Conservation (phyloP, 2,113 vertebrate species). For the Pluvianellus socialis region DNA sequence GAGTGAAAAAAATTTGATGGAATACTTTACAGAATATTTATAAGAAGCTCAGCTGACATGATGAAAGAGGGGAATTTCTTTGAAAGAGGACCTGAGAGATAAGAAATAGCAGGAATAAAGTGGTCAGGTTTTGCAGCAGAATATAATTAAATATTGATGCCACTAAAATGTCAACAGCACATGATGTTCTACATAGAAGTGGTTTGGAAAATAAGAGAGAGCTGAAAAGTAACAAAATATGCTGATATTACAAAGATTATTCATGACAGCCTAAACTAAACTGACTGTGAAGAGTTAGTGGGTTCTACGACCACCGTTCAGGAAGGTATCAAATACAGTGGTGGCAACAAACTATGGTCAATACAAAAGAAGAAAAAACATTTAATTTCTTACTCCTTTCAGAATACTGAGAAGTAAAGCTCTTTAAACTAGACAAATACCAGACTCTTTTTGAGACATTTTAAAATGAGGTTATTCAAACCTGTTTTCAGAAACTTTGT, state of each 20-base stretch:
- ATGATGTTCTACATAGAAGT: not conserved
- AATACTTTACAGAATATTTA: not conserved
- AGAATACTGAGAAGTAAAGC: not conserved
- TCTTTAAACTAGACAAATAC: not conserved
- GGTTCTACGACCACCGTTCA: not conserved
- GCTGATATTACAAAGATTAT: not conserved
- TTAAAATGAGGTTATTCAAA: not conserved
- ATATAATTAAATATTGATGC: not conserved
- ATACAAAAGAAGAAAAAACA: not conserved
- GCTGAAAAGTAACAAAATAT: not conserved
- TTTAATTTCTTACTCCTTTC: not conserved
- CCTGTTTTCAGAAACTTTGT: not conserved
- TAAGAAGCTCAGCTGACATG: not conserved
- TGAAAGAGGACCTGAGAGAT: not conserved
- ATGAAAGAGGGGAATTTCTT: not conserved
- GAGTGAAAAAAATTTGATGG: accelerated
- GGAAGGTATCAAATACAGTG: not conserved
- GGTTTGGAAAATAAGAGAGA: not conserved
- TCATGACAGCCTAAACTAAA: not conserved
- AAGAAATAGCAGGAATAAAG: not conserved
- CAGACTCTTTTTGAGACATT: not conserved
- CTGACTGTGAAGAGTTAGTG: not conserved
- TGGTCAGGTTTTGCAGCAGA: not conserved
- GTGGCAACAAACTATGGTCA: not conserved
- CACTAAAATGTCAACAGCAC: not conserved